A percentile compares a stretch with the other conserved stretches of the same genome.
These are phyloP conservation scores for Drosophila sechellia DNA, from an alignment of 1,140 invertebrate species.

Conservation along the genomic window DNA sequence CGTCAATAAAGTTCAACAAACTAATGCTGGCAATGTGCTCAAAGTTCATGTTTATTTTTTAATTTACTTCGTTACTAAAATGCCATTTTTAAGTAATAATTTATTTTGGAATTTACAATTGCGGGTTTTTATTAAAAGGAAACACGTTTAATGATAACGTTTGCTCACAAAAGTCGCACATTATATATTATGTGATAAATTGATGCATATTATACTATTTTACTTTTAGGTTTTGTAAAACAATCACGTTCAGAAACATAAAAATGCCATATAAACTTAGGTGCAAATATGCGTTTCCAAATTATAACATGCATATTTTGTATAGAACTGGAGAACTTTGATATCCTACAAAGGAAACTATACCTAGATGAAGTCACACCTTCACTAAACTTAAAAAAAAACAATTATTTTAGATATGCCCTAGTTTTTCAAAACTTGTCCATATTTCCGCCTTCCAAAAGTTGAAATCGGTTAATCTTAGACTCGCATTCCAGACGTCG, in stretches of 20 bases:
- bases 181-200: neutral
- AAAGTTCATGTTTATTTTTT: neutral
- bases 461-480: slow-evolving; percentile 27
- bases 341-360: neutral
- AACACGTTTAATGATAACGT: neutral
- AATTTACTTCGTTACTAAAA: neutral
- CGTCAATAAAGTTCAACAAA: neutral
- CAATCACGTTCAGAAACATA: slow-evolving; percentile 1
- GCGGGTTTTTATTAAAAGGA: too few species aligned
- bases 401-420: neutral
- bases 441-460: neutral
- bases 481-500: slow-evolving; percentile 19
- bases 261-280: neutral
- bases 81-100: neutral
- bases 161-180: neutral
- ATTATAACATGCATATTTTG: neutral
- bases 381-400: too few species aligned
- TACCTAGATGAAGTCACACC: too few species aligned
- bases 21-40: neutral
- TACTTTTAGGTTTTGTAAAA: neutral
- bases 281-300: neutral
- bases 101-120: neutral
- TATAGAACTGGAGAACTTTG: too few species aligned
- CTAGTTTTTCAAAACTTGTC: neutral
- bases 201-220: neutral